A percentile compares a stretch with the other conserved stretches of the same genome.
These are phyloP conservation scores for Pediacus dermestoides DNA, from an alignment of 2,888 invertebrate species.

Conservation along the genomic window DNA sequence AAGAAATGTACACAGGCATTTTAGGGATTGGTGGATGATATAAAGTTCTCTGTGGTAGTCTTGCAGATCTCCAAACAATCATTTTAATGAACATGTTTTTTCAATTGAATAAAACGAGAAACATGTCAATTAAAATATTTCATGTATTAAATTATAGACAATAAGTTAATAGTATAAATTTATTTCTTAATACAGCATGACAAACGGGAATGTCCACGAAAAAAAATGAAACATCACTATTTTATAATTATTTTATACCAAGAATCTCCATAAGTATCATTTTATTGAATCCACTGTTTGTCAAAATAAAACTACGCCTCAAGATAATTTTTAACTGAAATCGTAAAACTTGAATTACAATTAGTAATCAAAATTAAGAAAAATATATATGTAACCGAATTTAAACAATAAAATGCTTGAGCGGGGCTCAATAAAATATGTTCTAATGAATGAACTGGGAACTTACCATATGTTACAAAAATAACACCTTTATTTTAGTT, in stretches of 20 bases:
- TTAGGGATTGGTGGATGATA: too few relatives aligned
- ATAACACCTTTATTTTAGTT: slow-evolving; percentile 31
- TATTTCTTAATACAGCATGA: slow-evolving; percentile 49
- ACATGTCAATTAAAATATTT: slow-evolving; percentile 24
- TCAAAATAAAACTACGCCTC: slow-evolving; percentile 35
- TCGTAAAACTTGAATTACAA: slow-evolving; percentile 27
- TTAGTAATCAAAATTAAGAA: too few relatives aligned
- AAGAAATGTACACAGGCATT: too few relatives aligned
- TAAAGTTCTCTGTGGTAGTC: too few relatives aligned
- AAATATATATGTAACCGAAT: slow-evolving; percentile 33
- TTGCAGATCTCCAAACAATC: slow-evolving; percentile 14
- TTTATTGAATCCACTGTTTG: slow-evolving; percentile 36
- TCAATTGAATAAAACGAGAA: slow-evolving; percentile 13
- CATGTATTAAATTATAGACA: slow-evolving; percentile 36
- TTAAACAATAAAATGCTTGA: slow-evolving; percentile 40
- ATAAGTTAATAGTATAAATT: slow-evolving; percentile 48
- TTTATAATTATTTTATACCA: slow-evolving; percentile 3
- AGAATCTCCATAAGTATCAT: slow-evolving; percentile 20
- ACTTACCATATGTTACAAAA: slow-evolving; percentile 49
- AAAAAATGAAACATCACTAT: slow-evolving; percentile 33
- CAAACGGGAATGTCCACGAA: slow-evolving; percentile 49
- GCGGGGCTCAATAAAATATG: slow-evolving; percentile 32
- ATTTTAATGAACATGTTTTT: slow-evolving; percentile 25
- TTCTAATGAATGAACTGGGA: slow-evolving; percentile 39
- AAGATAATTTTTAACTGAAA: slow-evolving; percentile 14